These are phyloP conservation scores for Acholoe squamosa DNA, from an alignment of 2,888 invertebrate genomes.

Conservation along the genomic window DNA sequence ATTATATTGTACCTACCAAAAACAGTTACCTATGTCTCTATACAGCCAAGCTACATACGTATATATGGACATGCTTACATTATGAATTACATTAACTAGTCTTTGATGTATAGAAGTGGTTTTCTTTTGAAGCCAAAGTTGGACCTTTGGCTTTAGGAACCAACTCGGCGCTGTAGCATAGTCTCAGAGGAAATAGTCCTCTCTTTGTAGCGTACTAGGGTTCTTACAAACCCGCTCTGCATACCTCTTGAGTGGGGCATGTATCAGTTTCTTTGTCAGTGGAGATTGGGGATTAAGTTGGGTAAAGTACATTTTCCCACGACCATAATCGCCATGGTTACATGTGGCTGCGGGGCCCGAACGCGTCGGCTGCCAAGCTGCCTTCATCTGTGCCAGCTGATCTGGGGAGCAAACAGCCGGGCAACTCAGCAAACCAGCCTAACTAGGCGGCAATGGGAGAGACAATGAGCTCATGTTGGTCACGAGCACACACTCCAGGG, in stretches of 20 bases:
- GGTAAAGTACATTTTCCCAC: neutral
- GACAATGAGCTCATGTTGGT: neutral
- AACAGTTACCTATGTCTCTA: too few species aligned
- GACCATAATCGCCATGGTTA: slow-evolving; percentile 11
- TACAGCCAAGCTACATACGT: too few species aligned
- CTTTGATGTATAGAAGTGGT: slow-evolving; percentile 6
- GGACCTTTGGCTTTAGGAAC: neutral
- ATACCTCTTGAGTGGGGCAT: too few species aligned
- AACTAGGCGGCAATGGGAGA: neutral
- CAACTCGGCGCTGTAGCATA: neutral
- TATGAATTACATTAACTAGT: neutral
- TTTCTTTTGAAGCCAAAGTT: neutral
- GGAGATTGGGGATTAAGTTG: neutral
- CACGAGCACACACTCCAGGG: neutral
- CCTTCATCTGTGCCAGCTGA: neutral
- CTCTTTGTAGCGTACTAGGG: too few species aligned
- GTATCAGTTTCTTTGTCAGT: slow-evolving; percentile 27
- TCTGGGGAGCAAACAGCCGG: slow-evolving; percentile 12
- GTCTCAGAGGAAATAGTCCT: neutral
- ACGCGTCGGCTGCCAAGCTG: neutral
- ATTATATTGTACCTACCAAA: too few species aligned
- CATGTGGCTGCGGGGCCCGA: slow-evolving; percentile 10
- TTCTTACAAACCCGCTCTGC: too few species aligned
- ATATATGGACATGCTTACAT: too few species aligned
- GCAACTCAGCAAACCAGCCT: neutral